Base-by-base conservation (phyloP, 2,113 vertebrate species). In the Rostratula benghalensis region DNA sequence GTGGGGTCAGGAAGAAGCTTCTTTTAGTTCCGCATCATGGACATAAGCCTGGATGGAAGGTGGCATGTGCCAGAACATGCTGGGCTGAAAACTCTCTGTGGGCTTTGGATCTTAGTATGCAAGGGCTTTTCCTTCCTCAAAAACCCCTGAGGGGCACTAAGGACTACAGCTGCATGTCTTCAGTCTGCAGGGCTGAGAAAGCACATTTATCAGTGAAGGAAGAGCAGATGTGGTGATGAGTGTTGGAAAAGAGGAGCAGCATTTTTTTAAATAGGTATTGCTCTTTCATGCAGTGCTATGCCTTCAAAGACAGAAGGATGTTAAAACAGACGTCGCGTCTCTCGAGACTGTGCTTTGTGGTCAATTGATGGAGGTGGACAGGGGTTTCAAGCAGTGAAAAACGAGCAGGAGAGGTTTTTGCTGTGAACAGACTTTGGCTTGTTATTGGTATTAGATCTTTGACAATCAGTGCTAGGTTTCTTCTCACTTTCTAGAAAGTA, bases 31-130 rank as follows among this genome's bases (percentile, higher is more conserved):
- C 1, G 16, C 1, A 0, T 48, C 28, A 17, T 9, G 19, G 28
- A 53, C 1, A 0, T 54, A 41, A 83, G 18, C 30, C 30, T 1
- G 2, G 30, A 35, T 0, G 3, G 39, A 48, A 77, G 11, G 20
- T 77, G 48, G 13, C 4, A 13, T 19, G 41, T 2, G 4, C 20
- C 17, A 20, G 48, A 61, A 39, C 13, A 18, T n/a, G 13, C 17
- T 27, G 48, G n/a, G 39, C 64, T 70, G 13, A 45, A 46, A 46
- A 39, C 56, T 50, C 48, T 25, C 51, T 57, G 31, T 43, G 35
- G 27, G 48, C 70, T 76, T 76, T 37, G 68, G 23, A 37, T 82
- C 35, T 57, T 31, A 10, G 11, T 31, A 23, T 22, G 31, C 50
- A 37, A 43, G 22, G 57, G 33, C 31, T 28, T 48, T 63, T 82